Evolutionary conservation across 2,888 invertebrate genomes (phyloP), one percentile per base, ranked within the genome.

Genomic region (Pelosia muscerda): DNA sequence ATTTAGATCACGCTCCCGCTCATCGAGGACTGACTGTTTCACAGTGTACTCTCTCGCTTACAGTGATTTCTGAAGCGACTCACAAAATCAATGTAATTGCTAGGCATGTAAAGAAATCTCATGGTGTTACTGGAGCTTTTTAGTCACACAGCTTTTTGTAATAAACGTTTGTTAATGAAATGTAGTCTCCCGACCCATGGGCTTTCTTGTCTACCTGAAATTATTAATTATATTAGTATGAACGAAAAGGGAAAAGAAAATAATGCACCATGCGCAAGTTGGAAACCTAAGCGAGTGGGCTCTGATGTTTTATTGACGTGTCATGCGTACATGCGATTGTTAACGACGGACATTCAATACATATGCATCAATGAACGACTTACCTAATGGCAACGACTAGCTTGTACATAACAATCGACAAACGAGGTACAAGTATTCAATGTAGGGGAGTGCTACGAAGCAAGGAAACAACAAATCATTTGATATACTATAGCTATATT

Each of bases 211-310:
- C 90, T 91, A 94, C 94, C 95, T 94, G 95, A 95, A 94, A 94
- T 92, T 92, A 92, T 93, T 93, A 93, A 94, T 92, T 93, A 91
- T 88, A 95, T 95, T 95, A 95, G 95, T 95, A 93, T 89, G 92
- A 94, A 93, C 93, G 90, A 91, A 93, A 90, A 84, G 81, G 84
- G 79, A 85, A 89, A 88, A 86, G 78, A 84, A 87, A 87, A 86
- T 84, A 83, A 85, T 81, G 86, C 84, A 76, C 66, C 89, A 88
- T 91, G 89, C 90, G 81, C 84, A 81, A 84, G 83, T 86, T 74
- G 84, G 83, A 81, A 86, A 54, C 83, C 83, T 25, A 88, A 91
- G 91, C 92, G 68, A 73, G 87, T 86, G 87, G 28, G 83, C 72
- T 71, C 65, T 69, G 69, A 74, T 77, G 69, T 76, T 71, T 74